Conservation (phyloP, 2,113 vertebrate species). For the Grallaria varia region DNA sequence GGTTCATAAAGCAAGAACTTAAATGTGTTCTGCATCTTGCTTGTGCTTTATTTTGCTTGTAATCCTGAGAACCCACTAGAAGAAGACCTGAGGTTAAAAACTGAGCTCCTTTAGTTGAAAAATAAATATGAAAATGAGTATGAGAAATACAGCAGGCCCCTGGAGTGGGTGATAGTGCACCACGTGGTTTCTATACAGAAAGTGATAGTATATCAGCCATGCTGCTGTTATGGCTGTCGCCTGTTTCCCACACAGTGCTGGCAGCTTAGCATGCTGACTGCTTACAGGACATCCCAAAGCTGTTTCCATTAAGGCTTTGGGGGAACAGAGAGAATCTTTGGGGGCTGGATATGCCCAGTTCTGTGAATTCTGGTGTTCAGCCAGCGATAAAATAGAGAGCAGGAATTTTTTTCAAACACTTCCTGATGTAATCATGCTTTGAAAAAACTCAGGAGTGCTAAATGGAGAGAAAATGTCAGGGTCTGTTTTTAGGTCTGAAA, state of each 20-base stretch:
- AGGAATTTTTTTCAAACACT: neutral
- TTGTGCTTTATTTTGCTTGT: neutral
- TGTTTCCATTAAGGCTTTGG: neutral
- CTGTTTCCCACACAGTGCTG: rapidly evolving
- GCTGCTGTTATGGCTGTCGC: neutral
- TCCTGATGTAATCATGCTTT: neutral
- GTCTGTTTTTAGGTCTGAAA: neutral
- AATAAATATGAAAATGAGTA: neutral
- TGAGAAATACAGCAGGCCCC: neutral
- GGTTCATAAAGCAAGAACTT: neutral
- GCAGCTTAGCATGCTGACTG: neutral
- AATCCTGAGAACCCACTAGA: neutral
- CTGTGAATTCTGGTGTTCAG: neutral
- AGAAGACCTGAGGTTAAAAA: neutral
- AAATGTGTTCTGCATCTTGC: neutral
- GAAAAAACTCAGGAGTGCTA: neutral
- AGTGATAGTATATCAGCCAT: neutral
- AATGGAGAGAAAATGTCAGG: neutral
- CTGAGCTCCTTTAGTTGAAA: neutral
- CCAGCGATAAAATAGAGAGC: neutral
- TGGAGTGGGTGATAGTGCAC: neutral
- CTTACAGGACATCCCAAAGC: neutral
- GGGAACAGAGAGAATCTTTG: neutral
- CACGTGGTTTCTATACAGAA: slow-evolving; percentile 23
- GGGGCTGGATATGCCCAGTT: neutral